Evolutionary conservation across 2,797 vertebrate species (phyloP).

Genomic region (Centroberyx gerrardi): DNA sequence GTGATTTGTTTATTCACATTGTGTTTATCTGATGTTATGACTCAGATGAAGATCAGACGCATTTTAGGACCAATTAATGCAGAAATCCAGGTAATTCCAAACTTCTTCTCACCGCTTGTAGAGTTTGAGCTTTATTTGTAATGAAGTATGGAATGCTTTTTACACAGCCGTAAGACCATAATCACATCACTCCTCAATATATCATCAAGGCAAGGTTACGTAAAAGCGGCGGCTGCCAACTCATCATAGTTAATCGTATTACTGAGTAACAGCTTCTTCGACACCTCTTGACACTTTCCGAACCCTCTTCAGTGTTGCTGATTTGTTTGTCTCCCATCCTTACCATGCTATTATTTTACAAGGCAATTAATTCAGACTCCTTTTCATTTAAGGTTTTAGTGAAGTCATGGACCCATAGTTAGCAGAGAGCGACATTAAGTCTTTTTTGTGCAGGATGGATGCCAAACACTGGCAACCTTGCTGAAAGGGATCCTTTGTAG

Average conservation of each 20-base stretch:
- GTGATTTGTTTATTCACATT: too few species aligned
- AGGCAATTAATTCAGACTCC: slow-evolving; percentile 21
- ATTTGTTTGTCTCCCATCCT: slow-evolving; percentile 35
- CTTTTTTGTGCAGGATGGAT: slow-evolving; percentile 11
- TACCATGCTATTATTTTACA: slow-evolving; percentile 7
- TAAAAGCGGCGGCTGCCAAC: slow-evolving; percentile 49
- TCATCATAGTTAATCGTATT: slow-evolving; percentile 49
- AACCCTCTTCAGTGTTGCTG: slow-evolving; percentile 18
- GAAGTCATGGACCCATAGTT: slow-evolving; percentile 9
- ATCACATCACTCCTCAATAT: slow-evolving; percentile 48
- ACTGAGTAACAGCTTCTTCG: slow-evolving; percentile 35
- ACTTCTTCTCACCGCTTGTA: neutral
- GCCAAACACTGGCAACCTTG: slow-evolving; percentile 19
- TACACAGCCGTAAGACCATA: slow-evolving; percentile 29
- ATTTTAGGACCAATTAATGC: neutral
- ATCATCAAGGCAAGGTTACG: slow-evolving; percentile 43
- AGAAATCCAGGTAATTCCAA: slow-evolving; percentile 31
- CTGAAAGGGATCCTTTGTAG: slow-evolving; percentile 49
- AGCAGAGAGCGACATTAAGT: slow-evolving; percentile 20
- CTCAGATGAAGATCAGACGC: slow-evolving; percentile 35
- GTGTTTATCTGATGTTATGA: neutral
- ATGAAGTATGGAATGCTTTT: slow-evolving; percentile 54
- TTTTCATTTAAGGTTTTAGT: slow-evolving; percentile 19
- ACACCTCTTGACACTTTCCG: slow-evolving; percentile 15
- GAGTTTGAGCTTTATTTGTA: slow-evolving; percentile 52